phyloP scores from a whole-genome alignment of 2,888 invertebrate genomes.

The Laspeyria flexula region DNA sequence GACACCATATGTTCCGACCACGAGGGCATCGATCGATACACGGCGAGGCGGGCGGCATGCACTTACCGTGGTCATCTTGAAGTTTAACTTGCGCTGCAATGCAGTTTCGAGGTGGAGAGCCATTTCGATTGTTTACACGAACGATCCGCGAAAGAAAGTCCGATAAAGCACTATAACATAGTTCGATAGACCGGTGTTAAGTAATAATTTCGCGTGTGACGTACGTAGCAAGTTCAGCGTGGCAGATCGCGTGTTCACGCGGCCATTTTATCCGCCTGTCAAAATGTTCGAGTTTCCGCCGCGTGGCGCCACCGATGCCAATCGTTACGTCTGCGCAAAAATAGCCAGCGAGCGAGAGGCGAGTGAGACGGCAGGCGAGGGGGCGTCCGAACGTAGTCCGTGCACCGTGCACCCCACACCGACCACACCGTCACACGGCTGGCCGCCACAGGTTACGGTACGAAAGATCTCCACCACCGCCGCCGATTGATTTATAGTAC shows the following conservation, averaged over 20 bases:
- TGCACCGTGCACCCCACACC: slow-evolving; percentile 13
- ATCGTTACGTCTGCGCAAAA: slow-evolving; percentile 80
- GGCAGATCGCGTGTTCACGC: slow-evolving; percentile 81
- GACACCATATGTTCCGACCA: slow-evolving; percentile 83
- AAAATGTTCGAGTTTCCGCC: slow-evolving; percentile 67
- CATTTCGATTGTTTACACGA: slow-evolving; percentile 62
- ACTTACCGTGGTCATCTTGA: slow-evolving; percentile 85
- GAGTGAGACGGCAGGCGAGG: slow-evolving; percentile 31
- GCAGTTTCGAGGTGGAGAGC: slow-evolving; percentile 83
- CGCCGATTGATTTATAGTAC: slow-evolving; percentile 76
- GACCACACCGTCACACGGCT: slow-evolving; percentile 7
- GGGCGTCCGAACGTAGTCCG: slow-evolving; percentile 47
- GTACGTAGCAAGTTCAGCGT: slow-evolving; percentile 74
- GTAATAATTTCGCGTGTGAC: slow-evolving; percentile 75
- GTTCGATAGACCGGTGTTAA: slow-evolving; percentile 66
- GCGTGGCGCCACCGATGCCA: slow-evolving; percentile 68
- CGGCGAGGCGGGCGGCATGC: slow-evolving; percentile 70
- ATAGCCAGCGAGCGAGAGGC: slow-evolving; percentile 48
- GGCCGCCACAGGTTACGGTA: slow-evolving; percentile 54
- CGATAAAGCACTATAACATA: slow-evolving; percentile 76
- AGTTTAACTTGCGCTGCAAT: slow-evolving; percentile 84
- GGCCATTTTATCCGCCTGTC: slow-evolving; percentile 83
- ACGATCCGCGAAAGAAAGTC: slow-evolving; percentile 54
- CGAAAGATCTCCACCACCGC: slow-evolving; percentile 62
- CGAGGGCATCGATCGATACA: slow-evolving; percentile 79